Conservation (phyloP, 2,113 vertebrate species). For the Rynchops niger region DNA sequence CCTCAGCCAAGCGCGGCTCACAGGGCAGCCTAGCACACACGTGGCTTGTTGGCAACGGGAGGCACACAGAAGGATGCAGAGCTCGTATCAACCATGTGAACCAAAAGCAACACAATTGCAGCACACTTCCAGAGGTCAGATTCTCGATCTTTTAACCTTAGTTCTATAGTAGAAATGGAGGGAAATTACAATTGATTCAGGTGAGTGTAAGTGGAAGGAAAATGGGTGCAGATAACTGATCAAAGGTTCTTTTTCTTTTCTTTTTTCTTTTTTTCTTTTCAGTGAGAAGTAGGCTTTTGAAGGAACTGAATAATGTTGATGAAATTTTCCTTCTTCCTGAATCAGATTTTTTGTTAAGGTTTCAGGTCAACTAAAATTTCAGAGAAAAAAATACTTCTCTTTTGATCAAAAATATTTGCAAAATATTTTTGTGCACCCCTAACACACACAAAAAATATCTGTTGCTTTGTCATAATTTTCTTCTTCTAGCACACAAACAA, state of each 20-base stretch:
- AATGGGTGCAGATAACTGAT: background rate
- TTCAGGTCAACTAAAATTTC: background rate
- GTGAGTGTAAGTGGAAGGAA: background rate
- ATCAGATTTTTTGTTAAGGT: background rate
- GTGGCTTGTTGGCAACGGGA: background rate
- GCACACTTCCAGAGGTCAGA: background rate
- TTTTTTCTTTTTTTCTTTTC: background rate
- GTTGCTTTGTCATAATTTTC: background rate
- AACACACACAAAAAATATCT: background rate
- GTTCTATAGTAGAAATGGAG: background rate
- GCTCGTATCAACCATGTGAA: background rate
- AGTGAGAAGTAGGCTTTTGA: background rate
- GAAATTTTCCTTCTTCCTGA: background rate
- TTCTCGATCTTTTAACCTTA: background rate
- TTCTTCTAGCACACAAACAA: background rate
- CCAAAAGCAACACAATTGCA: background rate
- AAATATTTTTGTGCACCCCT: background rate
- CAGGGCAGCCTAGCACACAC: background rate
- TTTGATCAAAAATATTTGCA: background rate
- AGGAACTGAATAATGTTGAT: background rate
- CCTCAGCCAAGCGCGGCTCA: background rate
- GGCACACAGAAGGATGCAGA: background rate
- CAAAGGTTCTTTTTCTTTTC: background rate
- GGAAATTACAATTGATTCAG: background rate
- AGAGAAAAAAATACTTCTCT: background rate